A percentile compares a stretch with the other conserved stretches of the same genome.
Evolutionary conservation across 2,797 vertebrate genomes (phyloP).

Genomic region (Ficedula albicollis): DNA sequence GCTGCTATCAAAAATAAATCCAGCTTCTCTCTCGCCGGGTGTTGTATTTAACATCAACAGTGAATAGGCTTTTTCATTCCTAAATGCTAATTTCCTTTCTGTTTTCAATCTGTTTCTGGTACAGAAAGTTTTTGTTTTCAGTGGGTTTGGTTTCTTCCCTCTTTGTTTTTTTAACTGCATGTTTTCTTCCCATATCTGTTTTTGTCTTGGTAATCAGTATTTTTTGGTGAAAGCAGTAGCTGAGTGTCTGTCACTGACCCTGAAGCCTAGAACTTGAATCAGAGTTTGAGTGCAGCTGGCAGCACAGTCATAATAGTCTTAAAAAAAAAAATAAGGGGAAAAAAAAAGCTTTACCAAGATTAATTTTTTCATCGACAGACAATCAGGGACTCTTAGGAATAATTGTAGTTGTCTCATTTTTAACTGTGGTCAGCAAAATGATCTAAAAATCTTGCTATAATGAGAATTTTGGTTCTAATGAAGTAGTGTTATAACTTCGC

Average conservation of each 20-base stretch:
- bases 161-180: not conserved
- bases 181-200: not conserved
- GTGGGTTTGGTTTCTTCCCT: not conserved
- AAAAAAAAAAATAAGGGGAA: not conserved
- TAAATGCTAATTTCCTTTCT: slow-evolving; percentile 55
- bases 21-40: slow-evolving; percentile 51
- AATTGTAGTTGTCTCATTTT: not conserved
- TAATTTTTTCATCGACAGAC: slow-evolving; percentile 5
- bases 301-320: not conserved
- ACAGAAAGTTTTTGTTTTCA: slow-evolving; percentile 45
- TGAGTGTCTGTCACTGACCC: not conserved
- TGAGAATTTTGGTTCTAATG: not conserved
- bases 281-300: not conserved
- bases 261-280: not conserved
- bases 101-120: slow-evolving; percentile 53
- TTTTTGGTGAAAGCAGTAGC: not conserved
- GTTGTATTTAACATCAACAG: slow-evolving; percentile 46
- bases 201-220: not conserved
- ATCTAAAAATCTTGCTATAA: not conserved
- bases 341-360: not conserved
- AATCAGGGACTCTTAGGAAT: not conserved
- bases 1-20: slow-evolving; percentile 63
- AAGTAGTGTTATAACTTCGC: not conserved
- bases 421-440: not conserved
- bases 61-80: slow-evolving; percentile 57